These are phyloP conservation scores for Rafetus swinhoei DNA, from an alignment of 2,113 vertebrate species.

Conservation along the genomic window DNA sequence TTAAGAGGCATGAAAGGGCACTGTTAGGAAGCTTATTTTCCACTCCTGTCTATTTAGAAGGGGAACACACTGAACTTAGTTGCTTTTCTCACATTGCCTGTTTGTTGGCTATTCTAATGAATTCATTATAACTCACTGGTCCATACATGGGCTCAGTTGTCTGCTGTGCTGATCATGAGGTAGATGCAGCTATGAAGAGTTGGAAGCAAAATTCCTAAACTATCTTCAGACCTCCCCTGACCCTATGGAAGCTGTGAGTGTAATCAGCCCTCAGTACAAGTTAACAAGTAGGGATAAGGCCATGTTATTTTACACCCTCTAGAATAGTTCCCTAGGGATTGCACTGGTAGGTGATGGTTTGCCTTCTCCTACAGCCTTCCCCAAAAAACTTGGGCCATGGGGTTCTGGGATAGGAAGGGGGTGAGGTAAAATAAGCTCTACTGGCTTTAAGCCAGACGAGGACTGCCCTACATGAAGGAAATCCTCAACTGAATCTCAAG, in stretches of 20 bases:
- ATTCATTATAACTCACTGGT: slow-evolving; percentile 62
- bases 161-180: slow-evolving; percentile 55
- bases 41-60: background rate
- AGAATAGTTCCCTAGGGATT: background rate
- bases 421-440: background rate
- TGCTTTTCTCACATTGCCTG: slow-evolving; percentile 60
- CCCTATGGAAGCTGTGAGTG: rapidly evolving
- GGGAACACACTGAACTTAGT: slow-evolving; percentile 26
- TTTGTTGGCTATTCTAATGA: slow-evolving; percentile 63
- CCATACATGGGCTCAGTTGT: slow-evolving; percentile 63
- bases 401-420: background rate
- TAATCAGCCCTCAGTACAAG: rapidly evolving
- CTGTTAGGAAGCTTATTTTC: background rate
- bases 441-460: background rate
- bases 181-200: slow-evolving; percentile 63
- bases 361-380: background rate
- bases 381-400: rapidly evolving
- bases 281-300: background rate
- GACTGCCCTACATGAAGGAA: rapidly evolving
- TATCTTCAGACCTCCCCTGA: background rate
- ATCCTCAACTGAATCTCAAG: background rate
- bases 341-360: background rate
- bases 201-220: background rate
- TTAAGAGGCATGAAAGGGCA: background rate
- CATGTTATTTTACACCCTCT: background rate